phyloP scores from a whole-genome alignment of 2,113 vertebrate genomes.

The Poeciliopsis retropinna region DNA sequence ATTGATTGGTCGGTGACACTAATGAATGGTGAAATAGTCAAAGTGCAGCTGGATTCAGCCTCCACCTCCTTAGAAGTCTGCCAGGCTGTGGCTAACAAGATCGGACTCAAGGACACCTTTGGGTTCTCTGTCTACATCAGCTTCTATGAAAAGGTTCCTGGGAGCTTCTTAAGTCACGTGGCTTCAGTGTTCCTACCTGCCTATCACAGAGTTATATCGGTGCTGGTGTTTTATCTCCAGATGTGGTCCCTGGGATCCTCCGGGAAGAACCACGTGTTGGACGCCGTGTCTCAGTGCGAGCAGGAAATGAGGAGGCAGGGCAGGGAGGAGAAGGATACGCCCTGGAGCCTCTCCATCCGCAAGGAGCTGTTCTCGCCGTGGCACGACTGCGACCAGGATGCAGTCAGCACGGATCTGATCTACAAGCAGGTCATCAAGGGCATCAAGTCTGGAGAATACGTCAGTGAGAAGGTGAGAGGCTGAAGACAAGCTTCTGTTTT shows the following conservation, averaged over 20 bases:
- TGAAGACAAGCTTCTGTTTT: background rate
- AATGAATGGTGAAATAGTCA: conserved; percentile 79
- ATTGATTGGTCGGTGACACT: conserved; percentile 81
- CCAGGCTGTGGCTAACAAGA: conserved; percentile 78
- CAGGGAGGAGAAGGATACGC: conserved; percentile 78
- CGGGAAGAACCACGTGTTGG: conserved; percentile 84
- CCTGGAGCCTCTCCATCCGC: conserved; percentile 88
- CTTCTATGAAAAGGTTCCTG: conserved; percentile 85
- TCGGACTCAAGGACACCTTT: conserved; percentile 81
- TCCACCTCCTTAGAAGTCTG: conserved; percentile 88
- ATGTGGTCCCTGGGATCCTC: conserved; percentile 90
- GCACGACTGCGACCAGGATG: conserved; percentile 85
- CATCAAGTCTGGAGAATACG: conserved; percentile 86
- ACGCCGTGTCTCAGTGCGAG: conserved; percentile 92
- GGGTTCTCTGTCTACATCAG: conserved; percentile 95
- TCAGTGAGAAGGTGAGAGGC: conserved; percentile 85
- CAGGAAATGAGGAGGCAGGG: conserved; percentile 85
- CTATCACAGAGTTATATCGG: background rate
- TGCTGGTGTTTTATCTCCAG: conserved; percentile 65
- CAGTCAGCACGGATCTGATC: conserved; percentile 89
- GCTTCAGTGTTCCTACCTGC: background rate
- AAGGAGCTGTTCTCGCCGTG: conserved; percentile 95
- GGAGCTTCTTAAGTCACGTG: fast-evolving
- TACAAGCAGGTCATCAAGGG: conserved; percentile 88
- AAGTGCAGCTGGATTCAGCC: conserved; percentile 85